Conservation (phyloP, 2,888 invertebrate genomes). For the Parasteatoda lunata region DNA sequence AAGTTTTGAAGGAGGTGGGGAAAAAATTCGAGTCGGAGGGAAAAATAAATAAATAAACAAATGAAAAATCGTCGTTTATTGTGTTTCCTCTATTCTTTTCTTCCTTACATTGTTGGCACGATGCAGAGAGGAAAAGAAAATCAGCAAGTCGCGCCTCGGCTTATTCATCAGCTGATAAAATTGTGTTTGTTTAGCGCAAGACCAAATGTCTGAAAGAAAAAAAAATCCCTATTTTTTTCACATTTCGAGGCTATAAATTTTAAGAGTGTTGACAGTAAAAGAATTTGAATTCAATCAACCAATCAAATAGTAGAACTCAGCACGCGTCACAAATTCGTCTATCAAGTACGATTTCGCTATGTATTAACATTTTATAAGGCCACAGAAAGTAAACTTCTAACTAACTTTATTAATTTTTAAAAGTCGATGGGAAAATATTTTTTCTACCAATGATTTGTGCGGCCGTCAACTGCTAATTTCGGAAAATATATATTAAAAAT, state of each 20-base stretch:
- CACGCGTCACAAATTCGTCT: no score
- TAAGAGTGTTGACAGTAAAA: conserved; percentile 44
- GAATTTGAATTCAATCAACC: conserved; percentile 47
- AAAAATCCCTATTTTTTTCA: conserved; percentile 8
- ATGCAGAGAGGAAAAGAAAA: not conserved
- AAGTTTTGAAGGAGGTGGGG: conserved; percentile 21
- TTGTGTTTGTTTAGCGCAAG: conserved; percentile 63
- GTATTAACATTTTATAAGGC: no score
- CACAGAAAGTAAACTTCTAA: no score
- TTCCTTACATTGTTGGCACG: conserved; percentile 5
- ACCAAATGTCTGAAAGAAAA: conserved; percentile 50
- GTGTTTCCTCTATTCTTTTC: conserved; percentile 25
- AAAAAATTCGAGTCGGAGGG: not conserved
- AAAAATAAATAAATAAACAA: conserved; percentile 61
- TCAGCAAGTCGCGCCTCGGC: conserved; percentile 4
- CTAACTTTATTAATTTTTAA: no score
- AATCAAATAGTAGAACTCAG: conserved; percentile 26
- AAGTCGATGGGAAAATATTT: no score
- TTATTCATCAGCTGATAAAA: conserved; percentile 60
- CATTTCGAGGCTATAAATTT: conserved; percentile 58
- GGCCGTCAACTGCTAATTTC: no score
- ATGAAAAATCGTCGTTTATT: conserved; percentile 58
- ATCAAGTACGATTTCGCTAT: no score
- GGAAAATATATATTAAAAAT: no score
- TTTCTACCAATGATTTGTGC: no score